phyloP scores from a whole-genome alignment of 2,797 vertebrate genomes.

The Tadarida brasiliensis region DNA sequence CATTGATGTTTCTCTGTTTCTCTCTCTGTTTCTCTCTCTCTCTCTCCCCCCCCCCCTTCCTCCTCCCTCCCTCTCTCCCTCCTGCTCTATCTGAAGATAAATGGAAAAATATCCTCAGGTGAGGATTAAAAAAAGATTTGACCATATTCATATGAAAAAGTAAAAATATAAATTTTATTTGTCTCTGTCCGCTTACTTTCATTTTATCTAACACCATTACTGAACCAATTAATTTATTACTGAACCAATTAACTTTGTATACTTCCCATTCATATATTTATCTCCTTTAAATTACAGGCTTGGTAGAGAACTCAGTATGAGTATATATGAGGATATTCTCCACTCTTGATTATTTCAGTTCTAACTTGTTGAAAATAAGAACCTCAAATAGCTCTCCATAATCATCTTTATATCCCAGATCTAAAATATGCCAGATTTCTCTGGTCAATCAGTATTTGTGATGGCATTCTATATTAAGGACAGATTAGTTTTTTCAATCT shows the following conservation, averaged over 20 bases:
- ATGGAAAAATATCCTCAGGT: too few relatives aligned
- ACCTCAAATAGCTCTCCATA: conserved; percentile 5
- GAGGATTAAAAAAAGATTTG: neutral
- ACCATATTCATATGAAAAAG: neutral
- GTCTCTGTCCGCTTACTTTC: neutral
- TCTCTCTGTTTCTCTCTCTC: too few relatives aligned
- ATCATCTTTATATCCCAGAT: neutral
- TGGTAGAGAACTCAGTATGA: neutral
- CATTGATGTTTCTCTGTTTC: too few relatives aligned
- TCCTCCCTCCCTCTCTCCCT: too few relatives aligned
- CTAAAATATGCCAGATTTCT: conserved; percentile 4
- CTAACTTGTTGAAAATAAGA: neutral
- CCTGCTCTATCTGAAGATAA: too few relatives aligned
- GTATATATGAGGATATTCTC: neutral
- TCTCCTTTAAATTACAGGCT: neutral
- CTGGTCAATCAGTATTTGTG: neutral
- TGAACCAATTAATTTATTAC: neutral
- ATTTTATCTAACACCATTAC: conserved; percentile 1
- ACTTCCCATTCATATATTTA: conserved; percentile 13
- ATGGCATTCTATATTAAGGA: conserved; percentile 2
- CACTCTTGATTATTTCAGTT: conserved; percentile 25
- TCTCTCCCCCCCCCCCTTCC: too few relatives aligned
- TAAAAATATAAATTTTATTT: conserved; percentile 41
- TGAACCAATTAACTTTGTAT: neutral
- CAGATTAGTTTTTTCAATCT: neutral